Conservation (phyloP, 2,888 invertebrate genomes). For the Caenorhabditis zanzibari region DNA sequence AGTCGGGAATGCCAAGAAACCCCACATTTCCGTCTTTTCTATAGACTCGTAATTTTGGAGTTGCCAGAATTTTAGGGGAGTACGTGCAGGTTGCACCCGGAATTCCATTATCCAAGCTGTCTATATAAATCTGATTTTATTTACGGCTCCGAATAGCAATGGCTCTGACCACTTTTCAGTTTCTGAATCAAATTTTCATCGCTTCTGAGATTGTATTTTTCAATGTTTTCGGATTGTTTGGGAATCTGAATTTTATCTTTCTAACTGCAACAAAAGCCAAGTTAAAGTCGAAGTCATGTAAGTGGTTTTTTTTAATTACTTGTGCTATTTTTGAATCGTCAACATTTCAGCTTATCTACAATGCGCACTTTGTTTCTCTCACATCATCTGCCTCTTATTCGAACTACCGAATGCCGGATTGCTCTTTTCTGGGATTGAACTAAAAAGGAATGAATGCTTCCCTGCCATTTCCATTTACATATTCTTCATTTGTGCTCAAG, state of each 20-base stretch:
- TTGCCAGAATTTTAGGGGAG: not conserved
- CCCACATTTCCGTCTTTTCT: conserved; percentile 6
- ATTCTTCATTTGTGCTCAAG: conserved; percentile 62
- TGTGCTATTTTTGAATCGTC: too few relatives aligned
- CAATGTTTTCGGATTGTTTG: conserved; percentile 48
- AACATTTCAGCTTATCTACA: conserved; percentile 32
- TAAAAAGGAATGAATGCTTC: conserved; percentile 47
- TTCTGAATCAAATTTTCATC: conserved; percentile 36
- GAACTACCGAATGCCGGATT: conserved; percentile 59
- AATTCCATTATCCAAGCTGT: not conserved
- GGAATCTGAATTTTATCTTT: conserved; percentile 36
- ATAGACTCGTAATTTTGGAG: conserved; percentile 16
- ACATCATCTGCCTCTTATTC: conserved; percentile 53
- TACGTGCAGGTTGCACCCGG: conserved; percentile 38
- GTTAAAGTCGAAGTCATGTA: conserved; percentile 43
- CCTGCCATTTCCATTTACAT: conserved; percentile 51
- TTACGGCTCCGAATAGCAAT: not conserved
- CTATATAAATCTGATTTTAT: conserved; percentile 4
- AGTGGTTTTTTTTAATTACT: too few relatives aligned
- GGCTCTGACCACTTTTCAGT: conserved; percentile 19
- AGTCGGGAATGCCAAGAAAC: not conserved
- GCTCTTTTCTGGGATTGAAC: conserved; percentile 51
- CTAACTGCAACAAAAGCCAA: conserved; percentile 28
- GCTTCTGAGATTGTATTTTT: conserved; percentile 52
- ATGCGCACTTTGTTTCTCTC: conserved; percentile 42